These are phyloP conservation scores for Gonioctena quinquepunctata DNA, from an alignment of 1,140 invertebrate species.

Conservation along the genomic window DNA sequence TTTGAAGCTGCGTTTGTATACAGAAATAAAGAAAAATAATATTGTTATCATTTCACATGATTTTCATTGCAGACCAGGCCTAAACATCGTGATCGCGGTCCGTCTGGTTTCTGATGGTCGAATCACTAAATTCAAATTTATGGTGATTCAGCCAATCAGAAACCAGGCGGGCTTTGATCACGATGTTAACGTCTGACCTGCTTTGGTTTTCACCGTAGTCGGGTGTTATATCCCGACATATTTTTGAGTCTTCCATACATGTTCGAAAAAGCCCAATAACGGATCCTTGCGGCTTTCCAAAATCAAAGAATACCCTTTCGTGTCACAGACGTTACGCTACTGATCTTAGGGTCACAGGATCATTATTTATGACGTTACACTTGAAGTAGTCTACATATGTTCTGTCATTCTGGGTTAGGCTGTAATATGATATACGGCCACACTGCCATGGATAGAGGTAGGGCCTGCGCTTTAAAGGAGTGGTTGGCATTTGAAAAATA, in stretches of 20 bases:
- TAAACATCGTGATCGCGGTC: neutral
- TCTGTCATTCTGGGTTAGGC: constrained; percentile 36
- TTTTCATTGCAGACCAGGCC: too few relatives aligned
- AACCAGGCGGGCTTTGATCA: too few relatives aligned
- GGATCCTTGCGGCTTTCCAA: neutral
- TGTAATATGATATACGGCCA: constrained; percentile 33
- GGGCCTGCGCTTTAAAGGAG: constrained; percentile 23
- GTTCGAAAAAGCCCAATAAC: neutral
- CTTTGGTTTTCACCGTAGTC: neutral
- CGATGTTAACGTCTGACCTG: too few relatives aligned
- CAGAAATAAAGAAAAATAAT: too few relatives aligned
- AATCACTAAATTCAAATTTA: too few relatives aligned
- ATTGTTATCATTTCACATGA: too few relatives aligned
- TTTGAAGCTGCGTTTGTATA: too few relatives aligned
- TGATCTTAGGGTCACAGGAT: neutral
- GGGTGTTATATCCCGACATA: neutral
- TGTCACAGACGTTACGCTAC: neutral
- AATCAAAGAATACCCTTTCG: neutral
- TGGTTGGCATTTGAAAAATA: constrained; percentile 35
- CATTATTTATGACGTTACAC: constrained; percentile 23
- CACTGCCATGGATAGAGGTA: constrained; percentile 24
- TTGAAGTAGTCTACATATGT: constrained; percentile 29
- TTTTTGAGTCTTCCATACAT: neutral
- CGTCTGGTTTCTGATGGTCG: neutral
- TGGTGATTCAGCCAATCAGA: neutral